Evolutionary conservation across 1,140 invertebrate species (phyloP).

Genomic region (Lordiphosa clarofinis): DNA sequence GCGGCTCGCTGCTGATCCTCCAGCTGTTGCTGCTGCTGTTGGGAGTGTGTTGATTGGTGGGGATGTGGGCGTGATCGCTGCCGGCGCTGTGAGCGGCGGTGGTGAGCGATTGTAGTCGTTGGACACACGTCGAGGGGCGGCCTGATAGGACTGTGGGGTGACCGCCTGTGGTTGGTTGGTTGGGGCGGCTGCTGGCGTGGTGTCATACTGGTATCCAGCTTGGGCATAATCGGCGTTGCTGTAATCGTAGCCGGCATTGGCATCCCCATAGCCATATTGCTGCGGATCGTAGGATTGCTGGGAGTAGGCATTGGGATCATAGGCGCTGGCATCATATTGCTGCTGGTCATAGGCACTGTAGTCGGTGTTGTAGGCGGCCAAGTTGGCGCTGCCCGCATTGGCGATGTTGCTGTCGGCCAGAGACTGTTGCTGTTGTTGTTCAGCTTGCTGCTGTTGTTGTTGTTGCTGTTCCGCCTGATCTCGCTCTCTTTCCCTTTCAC

Average conservation of each 20-base stretch:
- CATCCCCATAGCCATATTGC: constrained; percentile 58
- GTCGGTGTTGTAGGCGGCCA: constrained; percentile 69
- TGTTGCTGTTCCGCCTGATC: constrained; percentile 36
- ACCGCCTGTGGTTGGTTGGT: constrained; percentile 30
- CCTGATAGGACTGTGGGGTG: constrained; percentile 7
- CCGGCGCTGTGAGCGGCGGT: constrained; percentile 38
- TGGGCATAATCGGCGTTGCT: constrained; percentile 56
- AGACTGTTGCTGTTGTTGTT: constrained; percentile 28
- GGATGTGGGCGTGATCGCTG: constrained; percentile 33
- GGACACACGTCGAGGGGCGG: constrained; percentile 25
- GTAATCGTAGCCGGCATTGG: constrained; percentile 46
- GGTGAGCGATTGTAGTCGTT: constrained; percentile 55
- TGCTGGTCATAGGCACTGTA: constrained; percentile 78
- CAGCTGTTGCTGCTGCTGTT: constrained; percentile 16
- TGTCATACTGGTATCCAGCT: constrained; percentile 57
- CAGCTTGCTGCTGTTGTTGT: constrained; percentile 12
- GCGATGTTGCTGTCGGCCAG: constrained; percentile 29
- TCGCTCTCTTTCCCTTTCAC: constrained; percentile 32
- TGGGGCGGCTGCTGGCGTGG: constrained; percentile 38
- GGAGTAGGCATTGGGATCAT: constrained; percentile 57
- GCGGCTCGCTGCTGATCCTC: constrained; percentile 55
- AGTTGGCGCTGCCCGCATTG: constrained; percentile 47
- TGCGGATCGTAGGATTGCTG: constrained; percentile 67
- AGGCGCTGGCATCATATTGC: constrained; percentile 70
- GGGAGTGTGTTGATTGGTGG: constrained; percentile 33